A percentile compares a stretch with the other conserved stretches of the same genome.
These are phyloP conservation scores for Mythimna impura DNA, from an alignment of 2,888 invertebrate genomes.

Conservation along the genomic window DNA sequence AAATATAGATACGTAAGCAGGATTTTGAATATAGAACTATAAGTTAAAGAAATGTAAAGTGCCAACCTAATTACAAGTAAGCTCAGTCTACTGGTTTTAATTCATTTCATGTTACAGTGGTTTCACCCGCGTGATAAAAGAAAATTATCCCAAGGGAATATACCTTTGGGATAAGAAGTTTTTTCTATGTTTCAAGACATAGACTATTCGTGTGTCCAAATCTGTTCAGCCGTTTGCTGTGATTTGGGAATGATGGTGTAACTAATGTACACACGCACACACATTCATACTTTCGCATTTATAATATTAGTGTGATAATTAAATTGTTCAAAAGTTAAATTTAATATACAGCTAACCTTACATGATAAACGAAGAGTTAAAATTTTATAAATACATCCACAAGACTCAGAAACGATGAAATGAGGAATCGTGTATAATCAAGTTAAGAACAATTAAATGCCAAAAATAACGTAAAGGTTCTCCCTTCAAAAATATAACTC, in stretches of 20 bases:
- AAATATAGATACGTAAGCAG: neutral
- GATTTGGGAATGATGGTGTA: no score
- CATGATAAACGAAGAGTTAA: neutral
- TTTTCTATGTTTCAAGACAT: no score
- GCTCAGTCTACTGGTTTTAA: neutral
- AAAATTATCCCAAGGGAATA: no score
- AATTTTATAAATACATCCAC: slow-evolving; percentile 20
- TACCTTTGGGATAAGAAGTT: no score
- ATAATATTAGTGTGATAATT: neutral
- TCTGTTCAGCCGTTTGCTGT: no score
- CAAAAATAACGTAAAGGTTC: slow-evolving; percentile 28
- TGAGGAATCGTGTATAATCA: slow-evolving; percentile 9
- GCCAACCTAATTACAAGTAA: no score
- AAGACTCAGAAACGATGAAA: slow-evolving; percentile 37
- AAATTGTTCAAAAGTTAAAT: neutral
- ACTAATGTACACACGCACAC: no score
- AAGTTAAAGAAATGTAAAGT: neutral
- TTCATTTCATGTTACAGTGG: neutral
- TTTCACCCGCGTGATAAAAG: no score
- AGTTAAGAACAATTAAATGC: slow-evolving; percentile 29
- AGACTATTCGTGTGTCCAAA: no score
- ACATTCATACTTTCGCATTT: no score
- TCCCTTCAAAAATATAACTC: slow-evolving; percentile 14
- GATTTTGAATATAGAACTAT: neutral
- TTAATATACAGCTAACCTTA: neutral